Conservation (phyloP, 64 coral and sea anemone genomes). For the Hydrozoanthus tunicans region DNA sequence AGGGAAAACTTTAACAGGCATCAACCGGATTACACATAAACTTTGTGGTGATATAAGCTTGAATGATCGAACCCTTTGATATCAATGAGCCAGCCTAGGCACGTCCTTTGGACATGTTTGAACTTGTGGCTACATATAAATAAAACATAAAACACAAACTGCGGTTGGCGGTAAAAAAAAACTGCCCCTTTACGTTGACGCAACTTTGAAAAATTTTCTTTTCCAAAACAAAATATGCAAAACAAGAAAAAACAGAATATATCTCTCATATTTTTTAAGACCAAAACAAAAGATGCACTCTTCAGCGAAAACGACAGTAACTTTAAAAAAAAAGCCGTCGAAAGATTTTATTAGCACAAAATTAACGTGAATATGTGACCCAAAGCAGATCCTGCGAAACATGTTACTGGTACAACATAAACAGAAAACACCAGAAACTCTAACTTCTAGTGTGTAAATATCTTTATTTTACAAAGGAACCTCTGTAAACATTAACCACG, state of each 20-base stretch:
- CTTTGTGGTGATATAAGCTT: conserved; percentile 41
- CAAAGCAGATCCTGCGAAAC: not conserved
- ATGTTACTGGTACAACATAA: not conserved
- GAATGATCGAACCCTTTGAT: conserved; percentile 31
- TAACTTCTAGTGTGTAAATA: not conserved
- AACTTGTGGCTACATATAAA: not conserved
- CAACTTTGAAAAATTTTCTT: not conserved
- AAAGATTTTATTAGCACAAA: conserved; percentile 3
- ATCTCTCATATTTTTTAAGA: not conserved
- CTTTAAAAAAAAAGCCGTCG: not conserved
- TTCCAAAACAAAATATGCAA: not conserved
- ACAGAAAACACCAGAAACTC: not conserved
- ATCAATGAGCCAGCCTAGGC: conserved; percentile 20
- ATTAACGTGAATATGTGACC: not conserved
- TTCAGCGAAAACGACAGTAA: conserved; percentile 3
- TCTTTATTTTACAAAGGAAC: conserved; percentile 12
- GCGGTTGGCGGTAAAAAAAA: not conserved
- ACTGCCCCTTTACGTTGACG: not conserved
- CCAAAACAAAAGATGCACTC: conserved; percentile 42
- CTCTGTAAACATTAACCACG: conserved; percentile 36
- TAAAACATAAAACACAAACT: not conserved
- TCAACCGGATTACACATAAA: conserved; percentile 20
- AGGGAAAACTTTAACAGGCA: conserved; percentile 28
- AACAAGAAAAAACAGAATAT: not conserved
- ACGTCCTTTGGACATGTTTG: conserved; percentile 16